Evolutionary conservation across 2,113 vertebrate genomes (phyloP), one percentile per base, ranked within the genome.

Genomic region (rabbit (Oryctolagus cuniculus)): DNA sequence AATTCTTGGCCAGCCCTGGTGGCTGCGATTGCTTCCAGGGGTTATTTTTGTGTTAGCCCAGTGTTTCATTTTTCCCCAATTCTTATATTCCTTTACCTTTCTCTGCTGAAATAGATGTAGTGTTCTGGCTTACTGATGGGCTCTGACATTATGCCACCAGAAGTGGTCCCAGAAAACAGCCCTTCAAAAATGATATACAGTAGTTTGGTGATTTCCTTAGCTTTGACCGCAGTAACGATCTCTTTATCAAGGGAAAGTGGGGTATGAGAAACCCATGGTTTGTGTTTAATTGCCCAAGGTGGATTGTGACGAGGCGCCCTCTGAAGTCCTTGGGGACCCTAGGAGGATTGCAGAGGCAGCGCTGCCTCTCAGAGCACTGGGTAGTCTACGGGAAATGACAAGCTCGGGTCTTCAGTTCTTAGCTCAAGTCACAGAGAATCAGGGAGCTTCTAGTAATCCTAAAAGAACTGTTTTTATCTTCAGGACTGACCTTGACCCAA

Each of bases 181-280:
- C 31, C 73, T 12, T 94, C 38, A n/a, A 44, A 69, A 44, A 61
- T 80, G 81, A n/a, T n/a, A 84, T 93, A 87, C 51, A 22, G 4
- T 51, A 49, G 21, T 87, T 58, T 85, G 51, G 22, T 44, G 17
- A 25, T 53, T 22, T 75, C 49, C 29, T 90, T 92, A 72, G 27
- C 61, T 94, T 75, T 91, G 31, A 73, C 75, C 53, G 66, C 27
- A 84, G n/a, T 49, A 90, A 15, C 79, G 6, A 58, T 82, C 61
- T 95, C 55, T 74, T 74, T 82, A 66, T 55, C 44, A 49, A 73
- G 58, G 27, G 58, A n/a, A 84, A 80, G 53, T 24, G 38, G 19
- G 15, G 49, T 44, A 22, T 49, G 12, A 86, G 24, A 84, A 89
- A 25, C 83, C n/a, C 38, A 25, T 25, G n/a, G 22, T 79, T 19